These are phyloP conservation scores for Eupristina koningsbergeri DNA, from an alignment of 1,140 invertebrate genomes.

Conservation along the genomic window DNA sequence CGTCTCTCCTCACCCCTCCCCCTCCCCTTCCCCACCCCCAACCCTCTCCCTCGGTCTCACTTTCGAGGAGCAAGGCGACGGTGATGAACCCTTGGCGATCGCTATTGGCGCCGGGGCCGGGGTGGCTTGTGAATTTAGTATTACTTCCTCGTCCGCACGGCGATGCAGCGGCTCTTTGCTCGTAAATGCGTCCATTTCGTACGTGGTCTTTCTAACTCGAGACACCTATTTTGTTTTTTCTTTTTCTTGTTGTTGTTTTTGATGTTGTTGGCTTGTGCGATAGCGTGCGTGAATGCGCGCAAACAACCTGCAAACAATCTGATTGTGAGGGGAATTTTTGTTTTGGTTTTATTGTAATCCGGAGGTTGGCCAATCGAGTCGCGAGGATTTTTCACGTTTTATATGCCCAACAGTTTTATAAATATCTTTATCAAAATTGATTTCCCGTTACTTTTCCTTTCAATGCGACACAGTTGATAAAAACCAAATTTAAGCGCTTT, in stretches of 20 bases:
- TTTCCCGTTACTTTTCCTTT: neutral
- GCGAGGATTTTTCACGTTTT: too few species aligned
- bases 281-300: neutral
- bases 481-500: neutral
- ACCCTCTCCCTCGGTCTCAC: neutral
- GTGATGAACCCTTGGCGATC: constrained; percentile 46
- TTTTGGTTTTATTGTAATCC: neutral
- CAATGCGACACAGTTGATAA: neutral
- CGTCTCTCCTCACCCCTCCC: too few species aligned
- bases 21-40: neutral
- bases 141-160: constrained; percentile 47
- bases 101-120: constrained; percentile 48
- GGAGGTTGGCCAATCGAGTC: neutral
- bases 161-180: constrained; percentile 66
- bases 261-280: neutral
- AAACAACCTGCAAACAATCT: neutral
- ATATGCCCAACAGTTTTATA: too few species aligned
- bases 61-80: constrained; percentile 46
- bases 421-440: neutral
- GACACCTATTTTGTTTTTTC: too few species aligned
- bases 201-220: constrained; percentile 51
- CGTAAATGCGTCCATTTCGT: constrained; percentile 66
- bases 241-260: too few species aligned
- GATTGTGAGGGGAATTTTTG: neutral
- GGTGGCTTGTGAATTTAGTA: constrained; percentile 48